Conservation (phyloP, 2,888 invertebrate genomes). For the Piscicola geometra region DNA sequence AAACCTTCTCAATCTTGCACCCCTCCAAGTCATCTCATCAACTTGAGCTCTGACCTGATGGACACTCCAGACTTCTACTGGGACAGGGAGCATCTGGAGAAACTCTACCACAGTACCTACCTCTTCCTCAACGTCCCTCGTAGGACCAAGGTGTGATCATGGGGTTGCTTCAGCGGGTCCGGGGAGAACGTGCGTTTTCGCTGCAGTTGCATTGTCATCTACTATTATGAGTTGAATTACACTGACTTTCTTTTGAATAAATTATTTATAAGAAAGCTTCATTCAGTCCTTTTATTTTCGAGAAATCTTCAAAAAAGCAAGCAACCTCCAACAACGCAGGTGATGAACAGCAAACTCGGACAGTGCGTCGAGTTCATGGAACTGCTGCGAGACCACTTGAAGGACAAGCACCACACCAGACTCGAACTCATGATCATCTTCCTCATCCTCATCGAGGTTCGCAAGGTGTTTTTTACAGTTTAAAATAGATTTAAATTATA, state of each 20-base stretch:
- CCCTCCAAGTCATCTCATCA: constrained; percentile 68
- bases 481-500: too few relatives aligned
- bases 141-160: constrained; percentile 71
- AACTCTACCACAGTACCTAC: constrained; percentile 74
- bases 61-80: constrained; percentile 97
- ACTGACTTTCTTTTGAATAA: not conserved
- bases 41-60: constrained; percentile 84
- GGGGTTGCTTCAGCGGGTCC: too few relatives aligned
- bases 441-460: constrained; percentile 87
- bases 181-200: not conserved
- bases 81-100: constrained; percentile 85
- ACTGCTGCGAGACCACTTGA: constrained; percentile 79
- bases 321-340: too few relatives aligned
- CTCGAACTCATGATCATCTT: constrained; percentile 96
- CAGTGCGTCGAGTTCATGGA: constrained; percentile 90
- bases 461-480: too few relatives aligned
- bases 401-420: constrained; percentile 83
- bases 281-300: too few relatives aligned
- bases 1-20: not conserved
- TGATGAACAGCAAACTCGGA: constrained; percentile 88
- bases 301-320: too few relatives aligned
- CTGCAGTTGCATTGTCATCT: not conserved
- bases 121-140: constrained; percentile 77
- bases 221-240: not conserved
- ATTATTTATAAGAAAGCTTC: too few relatives aligned